Conservation (phyloP, 2,888 invertebrate genomes). For the Pheosia tremula region DNA sequence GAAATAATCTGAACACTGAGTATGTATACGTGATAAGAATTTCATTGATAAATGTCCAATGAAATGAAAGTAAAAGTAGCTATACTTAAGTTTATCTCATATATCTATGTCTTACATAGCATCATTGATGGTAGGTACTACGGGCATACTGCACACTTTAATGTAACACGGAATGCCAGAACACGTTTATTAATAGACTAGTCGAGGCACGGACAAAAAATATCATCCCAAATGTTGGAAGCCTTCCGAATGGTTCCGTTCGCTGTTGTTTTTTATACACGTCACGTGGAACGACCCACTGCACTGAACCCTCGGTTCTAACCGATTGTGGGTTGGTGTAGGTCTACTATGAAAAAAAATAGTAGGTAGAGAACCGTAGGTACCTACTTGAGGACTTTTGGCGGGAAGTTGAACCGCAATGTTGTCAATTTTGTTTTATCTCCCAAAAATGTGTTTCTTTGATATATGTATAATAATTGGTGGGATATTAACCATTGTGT, state of each 20-base stretch:
- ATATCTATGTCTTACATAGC: constrained; percentile 3
- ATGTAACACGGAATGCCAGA: constrained; percentile 58
- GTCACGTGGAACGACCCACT: constrained; percentile 47
- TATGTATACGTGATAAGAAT: not conserved
- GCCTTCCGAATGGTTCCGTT: constrained; percentile 62
- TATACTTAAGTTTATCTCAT: constrained; percentile 10
- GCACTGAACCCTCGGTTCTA: constrained; percentile 43
- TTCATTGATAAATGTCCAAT: constrained; percentile 23
- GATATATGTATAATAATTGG: too few species aligned
- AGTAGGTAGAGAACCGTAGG: not conserved
- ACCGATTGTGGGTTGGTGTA: constrained; percentile 64
- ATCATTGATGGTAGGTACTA: too few species aligned
- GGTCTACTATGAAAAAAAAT: constrained; percentile 52
- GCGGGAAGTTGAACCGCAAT: too few species aligned
- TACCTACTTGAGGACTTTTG: not conserved
- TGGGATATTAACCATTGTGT: too few species aligned
- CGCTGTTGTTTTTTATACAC: constrained; percentile 57
- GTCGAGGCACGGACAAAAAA: constrained; percentile 70
- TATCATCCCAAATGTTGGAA: constrained; percentile 67
- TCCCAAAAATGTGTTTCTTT: too few species aligned
- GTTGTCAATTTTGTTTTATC: too few species aligned
- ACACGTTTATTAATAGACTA: constrained; percentile 69
- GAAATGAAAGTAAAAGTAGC: constrained; percentile 50
- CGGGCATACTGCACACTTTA: constrained; percentile 30
- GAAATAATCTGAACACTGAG: too few species aligned